Base-by-base conservation (phyloP, 2,113 vertebrate genomes). In the Tetrax tetrax region DNA sequence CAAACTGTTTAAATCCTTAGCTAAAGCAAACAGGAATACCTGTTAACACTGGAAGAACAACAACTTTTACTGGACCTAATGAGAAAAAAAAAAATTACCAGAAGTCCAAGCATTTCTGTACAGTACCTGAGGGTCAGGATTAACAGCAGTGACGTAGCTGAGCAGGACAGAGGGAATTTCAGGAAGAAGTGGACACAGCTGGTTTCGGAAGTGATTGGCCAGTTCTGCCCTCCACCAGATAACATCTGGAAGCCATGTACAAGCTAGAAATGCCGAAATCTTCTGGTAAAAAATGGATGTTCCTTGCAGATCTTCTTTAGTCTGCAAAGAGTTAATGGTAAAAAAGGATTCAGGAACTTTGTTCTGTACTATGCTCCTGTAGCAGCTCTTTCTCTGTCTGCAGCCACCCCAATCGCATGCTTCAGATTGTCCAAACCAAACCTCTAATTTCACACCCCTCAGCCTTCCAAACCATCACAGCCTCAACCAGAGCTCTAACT, bases 201-300 rank as follows among this genome's bases (percentile, higher is more conserved):
- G 96, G 15, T 89, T 82, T 82, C 90, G 94, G 81, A 98, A 93
- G n/a, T 28, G 19, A 61, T n/a, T 38, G 35, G 63, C 48, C 54
- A 98, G 96, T 51, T 97, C 93, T 76, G 85, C 92, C 14, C 71
- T 85, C 98, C 98, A 98, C 91, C 74, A 93, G 38, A 95, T 81
- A 65, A 98, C 75, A n/a, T 87, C 92, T 47, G 72, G 72, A 71
- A 98, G 97, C 27, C 92, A 60, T 0, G 92, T 97, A 50, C 92
- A 90, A 59, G 91, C 94, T 60, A 98, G 97, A 91, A 98, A 98
- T 15, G 61, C 95, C 87, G 89, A 94, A 47, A 96, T 75, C 24
- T 95, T 95, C 88, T 84, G 93, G 56, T 96, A 97, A 89, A 98
- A 98, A 15, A 16, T 9, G 24, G 94, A 75, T 47, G 70, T 54